phyloP scores from a whole-genome alignment of 2,113 vertebrate species.

The Corydoras maculifer region DNA sequence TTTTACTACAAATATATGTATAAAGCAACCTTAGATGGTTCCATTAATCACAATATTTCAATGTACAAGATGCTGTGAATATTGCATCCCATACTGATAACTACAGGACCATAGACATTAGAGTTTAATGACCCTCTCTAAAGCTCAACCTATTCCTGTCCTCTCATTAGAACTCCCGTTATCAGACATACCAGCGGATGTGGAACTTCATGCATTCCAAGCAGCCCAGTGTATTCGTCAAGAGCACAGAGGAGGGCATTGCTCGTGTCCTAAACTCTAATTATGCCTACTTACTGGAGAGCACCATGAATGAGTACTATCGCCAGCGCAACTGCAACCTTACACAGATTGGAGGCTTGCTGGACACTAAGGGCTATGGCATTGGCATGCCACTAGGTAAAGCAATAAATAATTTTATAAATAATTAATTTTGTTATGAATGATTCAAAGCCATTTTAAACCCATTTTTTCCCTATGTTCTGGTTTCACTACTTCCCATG shows the following conservation, averaged over 20 bases:
- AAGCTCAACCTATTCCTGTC: not conserved
- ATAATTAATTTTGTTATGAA: not conserved
- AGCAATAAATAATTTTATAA: slow-evolving; percentile 11
- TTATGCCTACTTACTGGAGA: slow-evolving; percentile 95
- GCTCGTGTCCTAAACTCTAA: slow-evolving; percentile 95
- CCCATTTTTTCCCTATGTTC: too few species aligned
- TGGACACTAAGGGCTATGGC: slow-evolving; percentile 99
- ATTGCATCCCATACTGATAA: too few species aligned
- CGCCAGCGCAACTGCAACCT: slow-evolving; percentile 97
- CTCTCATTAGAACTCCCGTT: slow-evolving; percentile 85
- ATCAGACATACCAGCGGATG: slow-evolving; percentile 98
- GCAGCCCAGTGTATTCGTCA: slow-evolving; percentile 94
- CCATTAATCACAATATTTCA: too few species aligned
- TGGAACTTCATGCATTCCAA: slow-evolving; percentile 99
- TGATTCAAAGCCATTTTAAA: too few species aligned
- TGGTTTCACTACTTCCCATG: too few species aligned
- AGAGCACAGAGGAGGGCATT: slow-evolving; percentile 97
- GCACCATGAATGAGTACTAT: slow-evolving; percentile 99
- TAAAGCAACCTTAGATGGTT: too few species aligned
- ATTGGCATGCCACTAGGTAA: slow-evolving; percentile 96
- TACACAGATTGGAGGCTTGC: slow-evolving; percentile 94
- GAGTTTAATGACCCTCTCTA: too few species aligned
- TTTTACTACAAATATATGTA: too few species aligned
- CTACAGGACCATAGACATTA: too few species aligned
- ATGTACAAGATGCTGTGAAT: too few species aligned